A percentile compares a stretch with the other conserved stretches of the same genome.
phyloP scores from a whole-genome alignment of 2,888 invertebrate species.

The Mycalesis mineus region DNA sequence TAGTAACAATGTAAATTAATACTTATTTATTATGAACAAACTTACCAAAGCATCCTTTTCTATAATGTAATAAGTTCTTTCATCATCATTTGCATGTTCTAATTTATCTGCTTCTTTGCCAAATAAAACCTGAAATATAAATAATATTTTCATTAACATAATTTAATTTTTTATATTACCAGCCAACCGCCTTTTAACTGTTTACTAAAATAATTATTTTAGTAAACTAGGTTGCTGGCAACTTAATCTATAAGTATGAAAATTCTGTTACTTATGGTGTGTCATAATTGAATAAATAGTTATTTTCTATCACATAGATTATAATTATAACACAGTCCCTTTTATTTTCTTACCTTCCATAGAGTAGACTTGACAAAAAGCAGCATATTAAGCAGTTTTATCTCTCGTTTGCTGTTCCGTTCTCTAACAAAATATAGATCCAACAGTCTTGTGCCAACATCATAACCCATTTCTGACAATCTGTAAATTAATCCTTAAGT shows the following conservation, averaged over 20 bases:
- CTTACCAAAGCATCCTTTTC: constrained; percentile 95
- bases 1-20: too few species aligned
- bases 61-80: constrained; percentile 97
- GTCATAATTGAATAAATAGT: too few species aligned
- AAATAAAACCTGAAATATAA: constrained; percentile 86
- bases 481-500: constrained; percentile 80
- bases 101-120: constrained; percentile 99
- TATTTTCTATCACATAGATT: too few species aligned
- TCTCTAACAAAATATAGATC: constrained; percentile 97
- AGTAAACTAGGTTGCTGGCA: too few species aligned
- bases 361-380: constrained; percentile 96
- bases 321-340: too few species aligned
- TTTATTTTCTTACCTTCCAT: constrained; percentile 87
- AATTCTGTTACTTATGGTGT: too few species aligned
- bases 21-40: constrained; percentile 7
- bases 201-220: too few species aligned
- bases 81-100: constrained; percentile 99
- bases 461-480: constrained; percentile 94
- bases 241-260: too few species aligned
- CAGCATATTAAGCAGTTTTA: constrained; percentile 95
- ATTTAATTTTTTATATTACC: too few species aligned
- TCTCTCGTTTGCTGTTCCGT: constrained; percentile 95
- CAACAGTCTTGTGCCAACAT: constrained; percentile 94
- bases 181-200: too few species aligned
- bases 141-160: background rate